phyloP scores from a whole-genome alignment of 2,113 vertebrate genomes.

The Campylomormyrus tamandua region DNA sequence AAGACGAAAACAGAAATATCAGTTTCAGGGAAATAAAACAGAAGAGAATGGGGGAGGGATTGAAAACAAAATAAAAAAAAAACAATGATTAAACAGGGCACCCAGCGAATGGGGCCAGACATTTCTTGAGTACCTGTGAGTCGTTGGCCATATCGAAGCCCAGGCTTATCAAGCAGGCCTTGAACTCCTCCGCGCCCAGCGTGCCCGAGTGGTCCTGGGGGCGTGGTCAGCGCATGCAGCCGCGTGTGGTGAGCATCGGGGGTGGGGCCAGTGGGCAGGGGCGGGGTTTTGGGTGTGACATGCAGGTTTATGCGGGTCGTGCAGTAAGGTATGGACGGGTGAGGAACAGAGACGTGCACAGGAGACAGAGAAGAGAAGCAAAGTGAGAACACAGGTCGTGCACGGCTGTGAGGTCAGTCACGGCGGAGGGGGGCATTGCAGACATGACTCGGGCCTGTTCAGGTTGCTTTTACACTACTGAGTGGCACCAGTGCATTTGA shows the following conservation, averaged over 20 bases:
- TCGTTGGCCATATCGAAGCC: slow-evolving; percentile 99
- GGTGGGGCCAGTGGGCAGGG: slow-evolving; percentile 45
- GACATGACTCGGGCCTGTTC: slow-evolving; percentile 6
- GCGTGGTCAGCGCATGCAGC: slow-evolving; percentile 70
- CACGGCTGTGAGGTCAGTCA: slow-evolving; percentile 55
- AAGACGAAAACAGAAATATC: background rate
- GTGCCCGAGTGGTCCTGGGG: slow-evolving; percentile 95
- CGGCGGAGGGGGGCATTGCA: slow-evolving; percentile 42
- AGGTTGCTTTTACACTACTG: background rate
- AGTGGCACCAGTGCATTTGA: background rate
- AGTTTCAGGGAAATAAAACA: background rate
- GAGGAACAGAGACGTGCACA: slow-evolving; percentile 67
- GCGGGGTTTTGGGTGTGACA: slow-evolving; percentile 50
- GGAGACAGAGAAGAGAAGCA: slow-evolving; percentile 50
- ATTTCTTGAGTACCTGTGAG: slow-evolving; percentile 83
- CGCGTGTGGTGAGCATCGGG: slow-evolving; percentile 21
- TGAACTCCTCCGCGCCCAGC: slow-evolving; percentile 97
- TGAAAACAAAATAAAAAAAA: slow-evolving; percentile 4
- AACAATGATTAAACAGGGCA: slow-evolving; percentile 43
- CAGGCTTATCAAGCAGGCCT: slow-evolving; percentile 99
- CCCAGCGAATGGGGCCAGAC: slow-evolving; percentile 25
- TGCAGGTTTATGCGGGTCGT: slow-evolving; percentile 39
- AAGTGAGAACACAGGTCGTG: slow-evolving; percentile 47
- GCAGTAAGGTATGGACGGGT: slow-evolving; percentile 25
- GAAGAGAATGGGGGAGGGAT: background rate